Percentiles rank a stretch among this genome's conserved stretches.
These are phyloP conservation scores for Protobothrops flavoviridis DNA, from an alignment of 2,113 vertebrate species.

Conservation along the genomic window DNA sequence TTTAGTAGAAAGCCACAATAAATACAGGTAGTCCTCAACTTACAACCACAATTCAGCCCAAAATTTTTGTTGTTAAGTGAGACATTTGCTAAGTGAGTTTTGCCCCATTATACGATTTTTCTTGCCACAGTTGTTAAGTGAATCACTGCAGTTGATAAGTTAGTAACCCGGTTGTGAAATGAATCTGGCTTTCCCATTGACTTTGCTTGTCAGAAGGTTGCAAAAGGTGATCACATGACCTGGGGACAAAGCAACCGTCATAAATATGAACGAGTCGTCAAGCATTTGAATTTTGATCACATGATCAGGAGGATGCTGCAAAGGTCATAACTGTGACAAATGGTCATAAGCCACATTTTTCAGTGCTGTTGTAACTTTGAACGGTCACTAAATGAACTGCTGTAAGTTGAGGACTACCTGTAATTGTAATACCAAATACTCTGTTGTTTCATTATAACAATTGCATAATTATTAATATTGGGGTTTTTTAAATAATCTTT, in stretches of 20 bases:
- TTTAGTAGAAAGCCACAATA: not conserved
- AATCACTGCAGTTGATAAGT: not conserved
- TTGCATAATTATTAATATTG: not conserved
- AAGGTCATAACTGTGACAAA: not conserved
- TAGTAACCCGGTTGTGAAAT: not conserved
- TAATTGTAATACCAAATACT: not conserved
- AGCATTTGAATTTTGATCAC: not conserved
- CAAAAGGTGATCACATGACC: not conserved
- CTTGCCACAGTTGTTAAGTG: not conserved
- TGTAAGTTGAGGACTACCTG: not conserved
- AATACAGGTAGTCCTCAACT: not conserved
- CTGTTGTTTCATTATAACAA: not conserved
- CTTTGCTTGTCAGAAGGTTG: not conserved
- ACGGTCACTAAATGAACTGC: not conserved
- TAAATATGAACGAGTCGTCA: not conserved
- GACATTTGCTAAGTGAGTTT: not conserved
- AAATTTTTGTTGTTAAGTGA: not conserved
- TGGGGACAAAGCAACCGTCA: not conserved
- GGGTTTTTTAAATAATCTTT: not conserved
- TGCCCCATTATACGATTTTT: not conserved
- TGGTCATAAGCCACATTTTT: not conserved
- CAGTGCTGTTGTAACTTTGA: not conserved
- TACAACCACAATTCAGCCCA: not conserved
- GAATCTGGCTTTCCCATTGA: not conserved
- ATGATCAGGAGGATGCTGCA: not conserved